Evolutionary conservation across 1,140 invertebrate genomes (phyloP).

Genomic region (Plectrocnemia conspersa): DNA sequence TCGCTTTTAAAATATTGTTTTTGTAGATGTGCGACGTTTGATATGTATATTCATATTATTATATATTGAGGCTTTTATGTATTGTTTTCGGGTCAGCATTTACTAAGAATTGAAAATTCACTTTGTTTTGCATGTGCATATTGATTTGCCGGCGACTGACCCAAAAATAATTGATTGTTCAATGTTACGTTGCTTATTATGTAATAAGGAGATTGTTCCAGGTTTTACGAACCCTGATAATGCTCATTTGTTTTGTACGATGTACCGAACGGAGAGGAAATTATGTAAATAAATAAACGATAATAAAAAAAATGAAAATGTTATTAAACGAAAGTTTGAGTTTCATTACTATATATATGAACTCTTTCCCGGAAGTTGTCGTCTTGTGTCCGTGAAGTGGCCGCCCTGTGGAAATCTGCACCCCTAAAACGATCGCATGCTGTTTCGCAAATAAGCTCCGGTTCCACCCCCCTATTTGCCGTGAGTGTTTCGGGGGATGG

Average conservation of each 20-base stretch:
- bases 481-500: not conserved
- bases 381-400: not conserved
- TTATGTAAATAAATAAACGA: conserved; percentile 34
- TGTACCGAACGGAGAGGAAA: conserved; percentile 26
- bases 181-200: conserved; percentile 23
- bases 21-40: conserved; percentile 8
- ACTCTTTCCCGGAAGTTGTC: not conserved
- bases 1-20: conserved; percentile 5
- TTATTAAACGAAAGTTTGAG: conserved; percentile 22
- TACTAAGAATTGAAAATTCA: not conserved
- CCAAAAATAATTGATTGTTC: conserved; percentile 17
- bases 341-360: not conserved
- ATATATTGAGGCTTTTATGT: conserved; percentile 16
- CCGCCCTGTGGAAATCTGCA: too few relatives aligned
- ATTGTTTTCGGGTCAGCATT: conserved; percentile 2
- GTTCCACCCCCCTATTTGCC: not conserved
- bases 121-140: not conserved
- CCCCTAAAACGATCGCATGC: conserved; percentile 13
- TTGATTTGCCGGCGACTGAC: not conserved
- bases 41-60: too few relatives aligned
- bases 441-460: conserved; percentile 9
- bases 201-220: conserved; percentile 15
- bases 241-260: conserved; percentile 30
- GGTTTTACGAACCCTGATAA: conserved; percentile 24
- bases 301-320: conserved; percentile 28